Percentiles rank a stretch among this genome's conserved stretches.
phyloP scores from a whole-genome alignment of 2,797 vertebrate genomes.

The Micromesistius poutassou region DNA sequence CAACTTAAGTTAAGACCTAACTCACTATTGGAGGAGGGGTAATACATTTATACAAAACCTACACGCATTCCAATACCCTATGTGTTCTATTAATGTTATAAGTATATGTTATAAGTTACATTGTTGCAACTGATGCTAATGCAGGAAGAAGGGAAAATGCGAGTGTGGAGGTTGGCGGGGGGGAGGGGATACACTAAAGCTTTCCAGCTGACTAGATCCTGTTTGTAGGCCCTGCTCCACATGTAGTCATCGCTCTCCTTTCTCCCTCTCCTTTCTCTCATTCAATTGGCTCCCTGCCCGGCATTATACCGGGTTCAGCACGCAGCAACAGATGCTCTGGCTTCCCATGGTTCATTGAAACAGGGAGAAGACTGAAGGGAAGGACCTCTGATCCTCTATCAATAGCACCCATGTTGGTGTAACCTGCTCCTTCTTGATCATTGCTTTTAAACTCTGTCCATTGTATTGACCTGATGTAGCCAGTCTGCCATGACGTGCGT shows the following conservation, averaged over 20 bases:
- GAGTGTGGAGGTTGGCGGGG: not conserved
- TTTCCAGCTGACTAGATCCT: conserved; percentile 5
- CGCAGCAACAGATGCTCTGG: not conserved
- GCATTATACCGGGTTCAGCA: not conserved
- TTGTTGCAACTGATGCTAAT: not conserved
- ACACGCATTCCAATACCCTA: not conserved
- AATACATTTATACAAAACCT: not conserved
- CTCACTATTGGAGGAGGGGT: no score
- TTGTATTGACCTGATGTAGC: not conserved
- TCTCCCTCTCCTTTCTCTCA: not conserved
- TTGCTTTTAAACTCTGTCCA: no score
- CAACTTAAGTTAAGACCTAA: no score
- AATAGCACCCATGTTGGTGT: not conserved
- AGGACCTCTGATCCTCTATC: not conserved
- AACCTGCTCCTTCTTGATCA: not conserved
- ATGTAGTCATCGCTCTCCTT: not conserved
- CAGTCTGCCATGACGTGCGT: not conserved
- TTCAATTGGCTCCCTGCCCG: not conserved
- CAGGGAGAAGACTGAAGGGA: not conserved
- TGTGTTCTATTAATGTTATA: not conserved
- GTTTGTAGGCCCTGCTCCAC: not conserved
- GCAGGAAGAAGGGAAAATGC: not conserved
- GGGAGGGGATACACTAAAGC: not conserved
- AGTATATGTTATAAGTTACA: not conserved
- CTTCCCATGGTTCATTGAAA: not conserved